Base-by-base conservation (phyloP, 1,140 invertebrate species). In the Gonatopus flavifemur region DNA sequence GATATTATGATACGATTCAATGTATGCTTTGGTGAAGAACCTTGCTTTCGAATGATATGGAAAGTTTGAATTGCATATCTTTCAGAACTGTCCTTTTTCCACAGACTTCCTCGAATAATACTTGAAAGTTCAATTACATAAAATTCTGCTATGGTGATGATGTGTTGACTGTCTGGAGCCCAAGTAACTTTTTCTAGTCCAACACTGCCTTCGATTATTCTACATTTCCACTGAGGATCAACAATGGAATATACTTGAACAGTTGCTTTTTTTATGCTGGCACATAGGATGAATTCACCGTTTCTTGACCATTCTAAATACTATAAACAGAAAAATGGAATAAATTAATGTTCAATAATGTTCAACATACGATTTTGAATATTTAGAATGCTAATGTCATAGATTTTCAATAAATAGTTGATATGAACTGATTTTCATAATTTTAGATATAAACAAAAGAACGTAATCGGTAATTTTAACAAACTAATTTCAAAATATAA, bases 291-390 rank as follows among this genome's bases (percentile, higher is more conserved):
- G 19, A 64, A 76, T 45, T 70, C 53, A 46, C 65, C 67, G 40
- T 74, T 64, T 25, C 53, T 60, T 13, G 72, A 68, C 76, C 76
- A 78, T 35, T 74, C 63, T n/a, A 77, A 57, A 21, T 56, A 61
- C 76, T 77, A 19, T 46, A 55, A 66, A 31, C 28, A 37, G 38
- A 55, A 38, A 15, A 50, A 48, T 38, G 32, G 10, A n/a, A 42
- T 28, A 20, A 7, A 36, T 37, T 25, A 31, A 22, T 16, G 12
- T 19, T 28, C 24, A 49, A 45, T 21, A 31, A 24, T 48, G 24
- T 13, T 22, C 4, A 13, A 40, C 2, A 43, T 31, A 15, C 2
- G 48, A 52, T 49, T 25, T 41, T 48, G 31, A 49, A 32, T 19
- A 22, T 38, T 16, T 7, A 39, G 32, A 21, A 16, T 36, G 32